These are phyloP conservation scores for Mechanitis mazaeus DNA, from an alignment of 2,888 invertebrate genomes.

Conservation along the genomic window DNA sequence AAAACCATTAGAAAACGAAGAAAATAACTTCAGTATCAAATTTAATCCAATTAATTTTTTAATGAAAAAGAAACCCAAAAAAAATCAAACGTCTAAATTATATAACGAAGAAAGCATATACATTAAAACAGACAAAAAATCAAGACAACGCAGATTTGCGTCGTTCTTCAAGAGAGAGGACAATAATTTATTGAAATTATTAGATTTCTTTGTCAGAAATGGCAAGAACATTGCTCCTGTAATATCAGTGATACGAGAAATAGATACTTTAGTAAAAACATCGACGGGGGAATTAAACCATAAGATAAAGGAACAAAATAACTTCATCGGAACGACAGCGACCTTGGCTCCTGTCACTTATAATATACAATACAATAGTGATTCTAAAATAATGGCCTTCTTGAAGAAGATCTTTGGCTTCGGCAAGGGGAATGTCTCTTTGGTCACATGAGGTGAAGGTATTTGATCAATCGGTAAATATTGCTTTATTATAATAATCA, in stretches of 20 bases:
- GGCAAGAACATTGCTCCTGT: slow-evolving; percentile 48
- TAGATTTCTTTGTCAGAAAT: slow-evolving; percentile 49
- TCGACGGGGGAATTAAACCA: slow-evolving; percentile 53
- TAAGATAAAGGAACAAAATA: slow-evolving; percentile 48
- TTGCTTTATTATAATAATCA: too few species aligned
- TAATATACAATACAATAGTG: slow-evolving; percentile 48
- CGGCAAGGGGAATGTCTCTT: slow-evolving; percentile 37
- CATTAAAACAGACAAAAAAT: slow-evolving; percentile 5
- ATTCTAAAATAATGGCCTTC: slow-evolving; percentile 41
- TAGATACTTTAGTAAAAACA: slow-evolving; percentile 54
- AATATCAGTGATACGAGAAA: slow-evolving; percentile 53
- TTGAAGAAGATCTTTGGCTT: slow-evolving; percentile 51
- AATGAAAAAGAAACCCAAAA: slow-evolving; percentile 2
- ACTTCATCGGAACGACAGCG: slow-evolving; percentile 46
- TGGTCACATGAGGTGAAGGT: too few species aligned
- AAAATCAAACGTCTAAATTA: slow-evolving; percentile 5
- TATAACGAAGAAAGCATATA: too few species aligned
- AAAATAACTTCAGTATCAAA: slow-evolving; percentile 3
- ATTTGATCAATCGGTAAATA: too few species aligned
- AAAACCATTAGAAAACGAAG: neutral
- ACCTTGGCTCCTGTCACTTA: slow-evolving; percentile 38
- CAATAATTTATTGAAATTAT: slow-evolving; percentile 45
- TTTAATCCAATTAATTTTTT: neutral
- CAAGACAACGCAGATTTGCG: slow-evolving; percentile 49
- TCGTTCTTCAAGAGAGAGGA: slow-evolving; percentile 41